Evolutionary conservation across 2,888 invertebrate genomes (phyloP), one percentile per base, ranked within the genome.

Genomic region (Ochlodes sylvanus): DNA sequence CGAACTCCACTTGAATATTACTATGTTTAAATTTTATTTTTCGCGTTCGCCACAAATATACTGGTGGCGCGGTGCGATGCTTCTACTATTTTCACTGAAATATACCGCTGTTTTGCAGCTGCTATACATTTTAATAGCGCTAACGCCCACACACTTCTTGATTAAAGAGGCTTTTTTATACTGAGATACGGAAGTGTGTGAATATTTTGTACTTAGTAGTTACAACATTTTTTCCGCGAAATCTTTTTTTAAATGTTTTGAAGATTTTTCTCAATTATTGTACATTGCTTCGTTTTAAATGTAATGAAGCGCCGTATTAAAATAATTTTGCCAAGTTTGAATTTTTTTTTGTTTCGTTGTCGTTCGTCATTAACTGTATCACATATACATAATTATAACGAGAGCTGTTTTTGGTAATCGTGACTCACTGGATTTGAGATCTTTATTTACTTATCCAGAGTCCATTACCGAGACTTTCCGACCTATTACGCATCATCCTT

Each of bases 91-190:
- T 50, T 19, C 27, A 56, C 47, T 64, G 57, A 47, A 64, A 64
- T 57, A 64, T 57, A 15, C 34, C 12, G 50, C 34, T 50, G 47
- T 64, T 15, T 65, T 65, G 50, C 38, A 64, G 21, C 47, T 50
- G 56, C 64, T 57, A 41, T 47, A 64, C 56, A 56, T 64, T 65
- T 65, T 65, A 65, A 65, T 65, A 65, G 64, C 38, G 21, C 15
- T 57, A 57, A 65, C 64, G n/a, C 50, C 56, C 64, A 50, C 21
- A 57, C 47, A 21, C 50, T n/a, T 38, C 21, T 52, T 52, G 52
- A 52, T 52, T 52, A 52, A 52, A 52, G 21, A 52, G 52, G 21
- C 52, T 50, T 52, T 52, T 52, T 52, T 52, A 27, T 52, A 52
- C 52, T 21, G 52, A 52, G 27, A 52, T 27, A 52, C 27, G 52